These are phyloP conservation scores for Hippocampus guttulatus DNA, from an alignment of 2,113 vertebrate genomes.

Conservation along the genomic window DNA sequence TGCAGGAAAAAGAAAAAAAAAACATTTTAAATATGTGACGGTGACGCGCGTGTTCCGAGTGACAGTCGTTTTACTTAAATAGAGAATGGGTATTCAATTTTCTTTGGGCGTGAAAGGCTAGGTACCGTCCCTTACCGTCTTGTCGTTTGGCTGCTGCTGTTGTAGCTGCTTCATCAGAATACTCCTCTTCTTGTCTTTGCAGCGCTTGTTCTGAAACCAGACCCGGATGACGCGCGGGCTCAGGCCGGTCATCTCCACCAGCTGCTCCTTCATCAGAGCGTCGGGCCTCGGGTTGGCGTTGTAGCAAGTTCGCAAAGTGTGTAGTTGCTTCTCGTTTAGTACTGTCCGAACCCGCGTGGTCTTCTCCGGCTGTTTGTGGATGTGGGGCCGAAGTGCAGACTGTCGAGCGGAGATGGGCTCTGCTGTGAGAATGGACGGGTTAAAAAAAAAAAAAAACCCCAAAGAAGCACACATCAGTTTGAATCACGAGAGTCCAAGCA, in stretches of 20 bases:
- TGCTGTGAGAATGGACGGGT: slow-evolving; percentile 74
- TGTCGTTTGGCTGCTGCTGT: slow-evolving; percentile 95
- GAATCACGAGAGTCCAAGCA: neutral
- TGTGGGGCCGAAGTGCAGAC: slow-evolving; percentile 89
- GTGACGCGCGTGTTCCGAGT: neutral
- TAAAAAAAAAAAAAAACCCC: neutral
- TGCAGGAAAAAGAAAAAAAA: no score
- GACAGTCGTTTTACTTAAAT: neutral
- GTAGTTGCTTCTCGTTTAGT: slow-evolving; percentile 98
- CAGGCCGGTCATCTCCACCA: slow-evolving; percentile 98
- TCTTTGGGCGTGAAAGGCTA: neutral
- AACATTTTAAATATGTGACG: neutral
- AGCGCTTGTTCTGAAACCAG: slow-evolving; percentile 99
- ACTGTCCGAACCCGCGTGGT: slow-evolving; percentile 96
- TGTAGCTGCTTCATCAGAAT: slow-evolving; percentile 97
- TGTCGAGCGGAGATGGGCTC: slow-evolving; percentile 96
- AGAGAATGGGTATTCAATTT: neutral
- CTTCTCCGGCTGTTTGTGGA: slow-evolving; percentile 98
- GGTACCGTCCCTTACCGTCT: slow-evolving; percentile 80
- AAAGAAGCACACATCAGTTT: neutral
- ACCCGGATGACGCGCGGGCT: slow-evolving; percentile 96
- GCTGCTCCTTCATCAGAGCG: slow-evolving; percentile 99
- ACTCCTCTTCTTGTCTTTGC: slow-evolving; percentile 97
- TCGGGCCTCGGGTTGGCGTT: slow-evolving; percentile 96
- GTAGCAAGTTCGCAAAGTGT: slow-evolving; percentile 97